Evolutionary conservation across 2,888 invertebrate genomes (phyloP), one percentile per base, ranked within the genome.

Genomic region (Keiferia lycopersicella): DNA sequence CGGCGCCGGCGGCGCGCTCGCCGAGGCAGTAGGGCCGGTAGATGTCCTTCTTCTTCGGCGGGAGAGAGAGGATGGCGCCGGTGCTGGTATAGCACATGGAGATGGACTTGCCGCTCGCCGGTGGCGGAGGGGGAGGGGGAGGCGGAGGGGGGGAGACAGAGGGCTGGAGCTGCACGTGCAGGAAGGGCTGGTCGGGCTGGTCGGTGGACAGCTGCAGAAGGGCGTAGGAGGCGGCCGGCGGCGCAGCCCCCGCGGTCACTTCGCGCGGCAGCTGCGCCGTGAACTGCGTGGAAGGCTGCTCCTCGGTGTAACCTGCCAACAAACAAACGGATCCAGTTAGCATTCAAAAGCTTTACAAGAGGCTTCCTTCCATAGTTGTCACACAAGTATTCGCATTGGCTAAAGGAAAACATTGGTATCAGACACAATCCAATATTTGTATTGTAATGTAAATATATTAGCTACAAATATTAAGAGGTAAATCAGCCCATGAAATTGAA

Each of bases 1-100:
- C 84, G 48, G 48, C 48, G 48, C 18, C 34, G 34, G 34, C 34
- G 34, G 34, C 93, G 77, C 94, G 94, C 75, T 95, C 94, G 68
- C 94, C 96, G 70, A 96, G 88, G 69, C 96, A 97, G 87, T 97
- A 97, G 0, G 97, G 97, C 68, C 97, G 93, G 85, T 97, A 97
- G 75, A 97, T 96, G 85, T 97, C 97, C 85, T 97, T 97, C 86
- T 97, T 97, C 86, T 97, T 97, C 2, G 97, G 97, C 69, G 97
- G 97, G 77, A 97, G 87, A 65, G 96, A 96, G 30, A 96, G 90
- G 48, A 96, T 94, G n/a, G 96, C 94, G 57, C 96, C 96, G 16
- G 96, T 96, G 85, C 96, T 96, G 62, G 96, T 96, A 84, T 95
- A 96, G 80, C 96, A 96, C 95, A 96, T 96, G 51, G 96, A 93